Conservation (phyloP, 2,797 vertebrate genomes). For the Columba guinea region DNA sequence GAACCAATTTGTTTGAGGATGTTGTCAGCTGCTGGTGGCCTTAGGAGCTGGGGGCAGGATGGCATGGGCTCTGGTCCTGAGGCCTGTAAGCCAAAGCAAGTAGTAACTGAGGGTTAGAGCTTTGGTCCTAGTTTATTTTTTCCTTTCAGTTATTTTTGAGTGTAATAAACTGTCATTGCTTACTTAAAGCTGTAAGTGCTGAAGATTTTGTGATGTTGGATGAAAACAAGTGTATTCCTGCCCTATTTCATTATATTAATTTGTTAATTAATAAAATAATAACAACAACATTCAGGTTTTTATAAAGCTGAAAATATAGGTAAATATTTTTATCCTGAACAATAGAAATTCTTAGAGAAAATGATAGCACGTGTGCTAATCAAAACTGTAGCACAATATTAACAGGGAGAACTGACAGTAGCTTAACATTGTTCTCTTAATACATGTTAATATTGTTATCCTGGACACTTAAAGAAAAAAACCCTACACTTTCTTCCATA, state of each 20-base stretch:
- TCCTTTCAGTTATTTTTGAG: not conserved
- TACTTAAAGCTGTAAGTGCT: not conserved
- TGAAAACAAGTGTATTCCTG: not conserved
- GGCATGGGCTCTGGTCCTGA: not conserved
- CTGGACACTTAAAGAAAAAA: not conserved
- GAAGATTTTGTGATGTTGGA: not conserved
- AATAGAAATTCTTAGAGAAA: not conserved
- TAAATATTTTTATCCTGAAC: not conserved
- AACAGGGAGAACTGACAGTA: not conserved
- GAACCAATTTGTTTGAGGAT: accelerated
- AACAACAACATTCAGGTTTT: not conserved
- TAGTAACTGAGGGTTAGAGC: not conserved
- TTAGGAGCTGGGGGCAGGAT: not conserved
- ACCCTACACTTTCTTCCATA: not conserved
- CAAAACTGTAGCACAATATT: not conserved
- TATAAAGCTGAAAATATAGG: not conserved
- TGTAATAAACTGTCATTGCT: not conserved
- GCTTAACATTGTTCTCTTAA: not conserved
- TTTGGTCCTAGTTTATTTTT: not conserved
- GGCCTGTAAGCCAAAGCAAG: not conserved
- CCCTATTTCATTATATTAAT: not conserved
- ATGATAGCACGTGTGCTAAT: not conserved
- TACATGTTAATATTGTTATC: not conserved
- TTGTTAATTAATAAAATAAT: not conserved
- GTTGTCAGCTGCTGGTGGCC: accelerated